Evolutionary conservation across 2,113 vertebrate genomes (phyloP), one percentile per base, ranked within the genome.

Genomic region (Neomonachus schauinslandi): DNA sequence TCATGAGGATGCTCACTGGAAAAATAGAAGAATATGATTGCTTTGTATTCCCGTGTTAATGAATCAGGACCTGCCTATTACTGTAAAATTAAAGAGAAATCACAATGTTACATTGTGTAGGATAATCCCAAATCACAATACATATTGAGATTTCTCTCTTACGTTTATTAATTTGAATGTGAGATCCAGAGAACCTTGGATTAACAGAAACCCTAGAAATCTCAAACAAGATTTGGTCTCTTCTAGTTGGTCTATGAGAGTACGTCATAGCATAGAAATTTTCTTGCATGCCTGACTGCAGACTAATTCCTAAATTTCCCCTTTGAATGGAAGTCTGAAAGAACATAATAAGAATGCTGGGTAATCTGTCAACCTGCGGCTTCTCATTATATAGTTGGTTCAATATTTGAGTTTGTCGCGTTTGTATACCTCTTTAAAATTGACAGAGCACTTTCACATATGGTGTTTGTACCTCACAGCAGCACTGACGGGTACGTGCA

Each of bases 21-120:
- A 96, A 96, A 86, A 80, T 28, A 57, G 96, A 72, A 84, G 74
- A 74, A 76, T 59, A 13, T 81, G 65, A 96, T 49, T 81, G 51
- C 31, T 95, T 96, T 96, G 49, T 94, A 49, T 33, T 31, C 74
- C n/a, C 13, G 7, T 21, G 19, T 85, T 94, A 84, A 76, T 72
- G 53, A 91, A 76, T 18, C 51, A 36, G 57, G 74, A 65, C 5
- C 72, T 63, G 18, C 13, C 69, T 84, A 49, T 57, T 86, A 46
- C 19, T 92, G 16, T 81, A 92, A 95, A 95, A 89, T 74, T 90
- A 85, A 79, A 93, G 57, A 55, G 33, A 96, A 95, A 85, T 95
- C 39, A 92, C 24, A 90, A 0, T 33, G 36, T 80, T 76, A 81
- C 13, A 83, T 86, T 95, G 61, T 76, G 14, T 57, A 84, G 22